Evolutionary conservation across 2,113 vertebrate genomes (phyloP).

Genomic region (Podiceps cristatus): DNA sequence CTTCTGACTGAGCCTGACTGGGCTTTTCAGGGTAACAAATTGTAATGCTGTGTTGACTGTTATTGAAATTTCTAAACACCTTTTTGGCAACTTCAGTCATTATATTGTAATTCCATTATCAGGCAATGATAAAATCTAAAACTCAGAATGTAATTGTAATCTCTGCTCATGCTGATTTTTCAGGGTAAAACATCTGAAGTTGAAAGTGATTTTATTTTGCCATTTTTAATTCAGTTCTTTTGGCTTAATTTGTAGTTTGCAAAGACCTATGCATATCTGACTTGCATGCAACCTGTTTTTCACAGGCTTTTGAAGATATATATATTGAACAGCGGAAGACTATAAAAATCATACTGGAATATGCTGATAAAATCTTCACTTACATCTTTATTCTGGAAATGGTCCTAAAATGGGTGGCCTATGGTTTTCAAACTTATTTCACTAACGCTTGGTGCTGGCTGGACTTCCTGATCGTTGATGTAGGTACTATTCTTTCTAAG

Average conservation of each 20-base stretch:
- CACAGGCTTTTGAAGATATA: conserved; percentile 95
- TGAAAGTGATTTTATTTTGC: background rate
- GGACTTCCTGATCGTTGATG: conserved; percentile 97
- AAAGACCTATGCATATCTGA: background rate
- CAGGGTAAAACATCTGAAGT: background rate
- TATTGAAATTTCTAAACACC: background rate
- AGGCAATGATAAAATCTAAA: background rate
- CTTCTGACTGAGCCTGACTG: background rate
- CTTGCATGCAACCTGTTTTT: background rate
- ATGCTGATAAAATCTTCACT: conserved; percentile 96
- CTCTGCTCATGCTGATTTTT: background rate
- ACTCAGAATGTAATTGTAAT: background rate
- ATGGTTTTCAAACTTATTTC: conserved; percentile 96
- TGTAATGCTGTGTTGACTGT: background rate
- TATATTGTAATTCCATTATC: background rate
- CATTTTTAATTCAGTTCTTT: background rate
- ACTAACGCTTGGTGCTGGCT: conserved; percentile 99
- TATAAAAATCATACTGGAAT: conserved; percentile 89
- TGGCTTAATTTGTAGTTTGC: background rate
- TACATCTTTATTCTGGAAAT: conserved; percentile 97
- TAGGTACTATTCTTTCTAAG: conserved; percentile 77
- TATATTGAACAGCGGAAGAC: conserved; percentile 87
- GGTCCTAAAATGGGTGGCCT: conserved; percentile 97
- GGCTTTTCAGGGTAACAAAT: background rate
- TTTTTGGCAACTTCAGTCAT: background rate